These are phyloP conservation scores for Melieria crassipennis DNA, from an alignment of 2,888 invertebrate species.

Conservation along the genomic window DNA sequence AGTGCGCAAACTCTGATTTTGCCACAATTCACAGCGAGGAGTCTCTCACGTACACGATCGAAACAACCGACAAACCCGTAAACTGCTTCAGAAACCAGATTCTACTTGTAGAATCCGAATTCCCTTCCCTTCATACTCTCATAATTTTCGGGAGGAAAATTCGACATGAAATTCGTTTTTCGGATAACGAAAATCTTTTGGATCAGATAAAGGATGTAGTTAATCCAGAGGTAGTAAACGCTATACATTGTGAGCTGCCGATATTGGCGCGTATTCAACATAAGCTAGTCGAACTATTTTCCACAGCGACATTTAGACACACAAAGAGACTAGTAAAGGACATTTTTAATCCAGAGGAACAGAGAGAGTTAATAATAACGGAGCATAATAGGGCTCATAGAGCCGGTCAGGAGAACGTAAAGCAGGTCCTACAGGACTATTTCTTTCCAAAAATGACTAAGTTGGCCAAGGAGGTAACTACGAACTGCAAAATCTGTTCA, in stretches of 20 bases:
- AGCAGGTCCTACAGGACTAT: conserved; percentile 27
- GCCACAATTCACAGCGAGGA: conserved; percentile 30
- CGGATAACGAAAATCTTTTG: conserved; percentile 32
- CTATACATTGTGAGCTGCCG: conserved; percentile 33
- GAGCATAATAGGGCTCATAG: conserved; percentile 35
- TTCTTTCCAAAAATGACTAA: conserved; percentile 22
- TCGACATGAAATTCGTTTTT: conserved; percentile 33
- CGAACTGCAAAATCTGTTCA: conserved; percentile 29
- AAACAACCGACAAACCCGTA: conserved; percentile 33
- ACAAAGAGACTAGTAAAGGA: conserved; percentile 26
- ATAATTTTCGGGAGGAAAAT: conserved; percentile 28
- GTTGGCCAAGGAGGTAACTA: conserved; percentile 25
- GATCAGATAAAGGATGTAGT: conserved; percentile 24
- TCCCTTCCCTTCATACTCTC: conserved; percentile 19
- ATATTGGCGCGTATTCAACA: conserved; percentile 35
- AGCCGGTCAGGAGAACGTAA: conserved; percentile 37
- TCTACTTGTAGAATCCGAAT: too few relatives aligned
- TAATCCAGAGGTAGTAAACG: conserved; percentile 34
- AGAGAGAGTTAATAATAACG: conserved; percentile 7
- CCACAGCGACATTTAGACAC: conserved; percentile 32
- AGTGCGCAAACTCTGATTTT: conserved; percentile 27
- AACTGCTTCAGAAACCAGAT: too few relatives aligned
- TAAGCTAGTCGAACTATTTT: conserved; percentile 27
- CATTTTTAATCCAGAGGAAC: conserved; percentile 17
- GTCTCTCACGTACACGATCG: conserved; percentile 35